These are phyloP conservation scores for Beroe ovata DNA, from an alignment of 37 sponge, comb jelly and placozoan genomes.

Conservation along the genomic window DNA sequence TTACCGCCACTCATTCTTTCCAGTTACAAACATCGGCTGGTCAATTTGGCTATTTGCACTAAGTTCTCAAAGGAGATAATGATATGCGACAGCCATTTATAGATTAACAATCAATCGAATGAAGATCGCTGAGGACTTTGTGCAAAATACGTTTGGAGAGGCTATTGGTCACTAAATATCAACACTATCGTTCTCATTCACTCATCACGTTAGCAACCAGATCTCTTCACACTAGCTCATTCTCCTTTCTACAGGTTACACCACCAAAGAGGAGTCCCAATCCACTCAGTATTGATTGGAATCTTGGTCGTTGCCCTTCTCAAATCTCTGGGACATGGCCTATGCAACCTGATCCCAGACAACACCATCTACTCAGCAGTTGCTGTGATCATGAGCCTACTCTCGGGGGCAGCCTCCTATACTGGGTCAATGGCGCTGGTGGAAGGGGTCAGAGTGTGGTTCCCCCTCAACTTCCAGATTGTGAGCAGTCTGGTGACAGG, in stretches of 20 bases:
- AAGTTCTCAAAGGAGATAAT: too few species aligned
- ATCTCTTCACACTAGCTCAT: neutral
- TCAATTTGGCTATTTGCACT: too few species aligned
- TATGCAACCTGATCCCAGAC: neutral
- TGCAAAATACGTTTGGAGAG: too few species aligned
- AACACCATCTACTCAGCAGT: slow-evolving; percentile 28
- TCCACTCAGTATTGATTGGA: slow-evolving; percentile 25
- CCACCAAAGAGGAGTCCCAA: neutral
- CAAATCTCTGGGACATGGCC: neutral
- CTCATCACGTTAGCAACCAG: neutral
- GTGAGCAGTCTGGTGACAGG: slow-evolving; percentile 30
- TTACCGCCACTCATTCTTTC: too few species aligned
- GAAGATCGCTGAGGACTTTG: too few species aligned
- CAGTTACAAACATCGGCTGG: too few species aligned
- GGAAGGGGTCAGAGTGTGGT: slow-evolving; percentile 24
- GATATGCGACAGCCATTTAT: too few species aligned
- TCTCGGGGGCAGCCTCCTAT: slow-evolving; percentile 22
- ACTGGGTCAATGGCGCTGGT: neutral
- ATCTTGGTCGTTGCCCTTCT: neutral
- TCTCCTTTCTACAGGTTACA: slow-evolving; percentile 33
- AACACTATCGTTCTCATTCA: too few species aligned
- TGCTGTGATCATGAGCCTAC: neutral
- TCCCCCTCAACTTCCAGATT: slow-evolving; percentile 48
- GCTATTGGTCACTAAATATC: too few species aligned
- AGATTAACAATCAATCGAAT: too few species aligned